Evolutionary conservation across 2,113 vertebrate genomes (phyloP).

Genomic region (Neofelis nebulosa): DNA sequence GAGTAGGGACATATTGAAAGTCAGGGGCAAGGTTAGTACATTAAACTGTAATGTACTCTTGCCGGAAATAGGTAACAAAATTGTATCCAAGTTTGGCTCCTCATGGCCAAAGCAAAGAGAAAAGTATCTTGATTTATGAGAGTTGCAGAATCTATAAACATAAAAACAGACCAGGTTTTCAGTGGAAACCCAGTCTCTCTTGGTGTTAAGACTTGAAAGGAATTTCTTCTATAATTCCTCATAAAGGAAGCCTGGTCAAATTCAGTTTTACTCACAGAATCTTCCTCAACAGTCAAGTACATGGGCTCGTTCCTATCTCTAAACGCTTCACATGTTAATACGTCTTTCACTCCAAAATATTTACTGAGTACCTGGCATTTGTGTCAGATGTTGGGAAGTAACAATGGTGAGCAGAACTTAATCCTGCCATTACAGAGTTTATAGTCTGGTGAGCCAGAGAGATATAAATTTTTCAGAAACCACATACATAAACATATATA

Average conservation of each 20-base stretch:
- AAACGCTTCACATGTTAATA: not conserved
- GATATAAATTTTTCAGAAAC: not conserved
- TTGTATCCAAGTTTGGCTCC: not conserved
- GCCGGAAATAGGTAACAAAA: not conserved
- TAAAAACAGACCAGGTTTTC: not conserved
- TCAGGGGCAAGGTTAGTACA: not conserved
- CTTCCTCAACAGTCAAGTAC: not conserved
- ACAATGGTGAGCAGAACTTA: not conserved
- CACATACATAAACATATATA: not conserved
- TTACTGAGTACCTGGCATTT: not conserved
- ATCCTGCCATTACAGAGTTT: not conserved
- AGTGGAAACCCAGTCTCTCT: not conserved
- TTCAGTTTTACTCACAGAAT: not conserved
- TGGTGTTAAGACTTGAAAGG: not conserved
- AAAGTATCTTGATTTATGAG: not conserved
- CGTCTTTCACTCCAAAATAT: not conserved
- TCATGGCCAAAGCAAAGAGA: not conserved
- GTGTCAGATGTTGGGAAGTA: not conserved
- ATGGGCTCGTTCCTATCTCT: not conserved
- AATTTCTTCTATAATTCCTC: not conserved
- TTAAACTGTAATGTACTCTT: not conserved
- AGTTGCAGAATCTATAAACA: not conserved
- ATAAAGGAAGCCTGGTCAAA: not conserved
- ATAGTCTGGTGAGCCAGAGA: not conserved
- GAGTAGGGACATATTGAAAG: constrained; percentile 20